A percentile compares a stretch with the other conserved stretches of the same genome.
Conservation (phyloP, 1,140 invertebrate genomes). For the Hirudo medicinalis region DNA sequence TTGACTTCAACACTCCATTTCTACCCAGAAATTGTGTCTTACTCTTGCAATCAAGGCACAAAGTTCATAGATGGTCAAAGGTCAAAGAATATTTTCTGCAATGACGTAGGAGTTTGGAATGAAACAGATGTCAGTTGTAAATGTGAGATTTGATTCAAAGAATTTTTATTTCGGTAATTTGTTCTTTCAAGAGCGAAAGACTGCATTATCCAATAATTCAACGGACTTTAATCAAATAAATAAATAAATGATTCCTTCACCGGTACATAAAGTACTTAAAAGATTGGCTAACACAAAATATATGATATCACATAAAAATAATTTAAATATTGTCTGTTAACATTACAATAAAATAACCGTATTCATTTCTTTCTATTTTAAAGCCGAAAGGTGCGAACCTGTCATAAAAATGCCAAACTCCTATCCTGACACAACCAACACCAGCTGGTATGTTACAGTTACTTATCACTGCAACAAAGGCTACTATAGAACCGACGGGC, state of each 20-base stretch:
- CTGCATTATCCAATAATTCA: no score
- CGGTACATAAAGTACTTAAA: no score
- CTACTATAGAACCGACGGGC: conserved; percentile 15
- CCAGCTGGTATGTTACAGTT: conserved; percentile 20
- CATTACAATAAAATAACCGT: no score
- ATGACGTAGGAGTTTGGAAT: conserved; percentile 21
- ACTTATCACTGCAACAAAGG: conserved; percentile 19
- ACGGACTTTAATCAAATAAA: no score
- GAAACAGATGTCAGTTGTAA: conserved; percentile 21
- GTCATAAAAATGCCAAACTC: conserved; percentile 9
- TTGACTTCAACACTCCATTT: conserved; percentile 1
- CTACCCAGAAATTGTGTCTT: conserved; percentile 14
- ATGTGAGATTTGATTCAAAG: conserved; percentile 10
- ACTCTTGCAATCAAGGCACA: conserved; percentile 10
- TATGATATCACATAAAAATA: no score
- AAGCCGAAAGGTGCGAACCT: conserved; percentile 21
- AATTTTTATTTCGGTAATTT: neutral
- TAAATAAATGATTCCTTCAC: no score
- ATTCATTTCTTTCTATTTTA: no score
- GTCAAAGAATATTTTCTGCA: conserved; percentile 14
- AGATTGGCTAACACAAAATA: no score
- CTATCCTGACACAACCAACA: conserved; percentile 17
- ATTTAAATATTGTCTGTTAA: no score
- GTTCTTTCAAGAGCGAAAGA: neutral
- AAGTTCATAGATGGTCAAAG: conserved; percentile 19